These are phyloP conservation scores for Lathamus discolor DNA, from an alignment of 2,113 vertebrate species.

Conservation along the genomic window DNA sequence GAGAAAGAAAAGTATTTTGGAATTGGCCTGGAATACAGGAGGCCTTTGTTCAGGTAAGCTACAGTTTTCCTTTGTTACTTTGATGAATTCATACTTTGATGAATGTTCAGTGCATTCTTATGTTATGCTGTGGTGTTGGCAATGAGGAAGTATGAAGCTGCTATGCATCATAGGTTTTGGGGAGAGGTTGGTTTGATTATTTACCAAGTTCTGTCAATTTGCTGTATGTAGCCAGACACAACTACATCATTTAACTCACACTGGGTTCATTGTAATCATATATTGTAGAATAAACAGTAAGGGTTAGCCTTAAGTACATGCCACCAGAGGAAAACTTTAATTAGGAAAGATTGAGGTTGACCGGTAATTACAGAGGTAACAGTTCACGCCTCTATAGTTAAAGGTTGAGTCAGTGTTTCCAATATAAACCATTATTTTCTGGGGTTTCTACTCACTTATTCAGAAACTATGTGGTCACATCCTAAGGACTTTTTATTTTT, in stretches of 20 bases:
- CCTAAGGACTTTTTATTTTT: background rate
- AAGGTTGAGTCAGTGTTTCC: background rate
- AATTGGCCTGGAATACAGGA: background rate
- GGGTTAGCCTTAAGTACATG: background rate
- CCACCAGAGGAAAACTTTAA: constrained; percentile 9
- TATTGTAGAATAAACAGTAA: background rate
- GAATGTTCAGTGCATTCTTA: background rate
- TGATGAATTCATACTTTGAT: background rate
- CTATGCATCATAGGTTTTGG: background rate
- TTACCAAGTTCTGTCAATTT: background rate
- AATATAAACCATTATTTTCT: background rate
- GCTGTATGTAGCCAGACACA: background rate
- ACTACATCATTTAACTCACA: background rate
- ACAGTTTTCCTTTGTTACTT: background rate
- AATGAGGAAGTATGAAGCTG: background rate
- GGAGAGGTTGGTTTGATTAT: background rate
- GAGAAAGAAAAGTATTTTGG: background rate
- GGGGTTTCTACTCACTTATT: background rate
- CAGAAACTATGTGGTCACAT: background rate
- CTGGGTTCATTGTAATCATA: background rate
- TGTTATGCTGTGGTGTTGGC: background rate
- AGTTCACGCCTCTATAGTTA: background rate
- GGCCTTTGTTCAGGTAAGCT: background rate
- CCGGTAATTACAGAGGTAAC: constrained; percentile 5
- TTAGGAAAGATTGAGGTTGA: background rate